phyloP scores from a whole-genome alignment of 2,888 invertebrate species.

The Drosophila kokeensis region DNA sequence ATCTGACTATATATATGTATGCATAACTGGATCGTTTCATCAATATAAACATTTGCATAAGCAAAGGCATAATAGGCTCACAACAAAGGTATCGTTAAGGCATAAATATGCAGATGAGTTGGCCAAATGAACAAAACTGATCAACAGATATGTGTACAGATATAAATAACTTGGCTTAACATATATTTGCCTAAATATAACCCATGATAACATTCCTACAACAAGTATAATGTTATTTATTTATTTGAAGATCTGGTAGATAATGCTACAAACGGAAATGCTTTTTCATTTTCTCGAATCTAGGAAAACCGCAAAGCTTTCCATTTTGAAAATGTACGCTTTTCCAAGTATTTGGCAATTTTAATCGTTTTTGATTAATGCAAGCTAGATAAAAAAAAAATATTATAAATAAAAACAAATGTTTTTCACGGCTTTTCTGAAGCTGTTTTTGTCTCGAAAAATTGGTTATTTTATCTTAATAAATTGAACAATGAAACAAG shows the following conservation, averaged over 20 bases:
- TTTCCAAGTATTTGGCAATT: too few species aligned
- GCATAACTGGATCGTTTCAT: neutral
- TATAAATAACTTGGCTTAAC: neutral
- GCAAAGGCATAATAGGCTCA: neutral
- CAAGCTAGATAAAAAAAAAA: too few species aligned
- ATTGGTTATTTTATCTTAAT: too few species aligned
- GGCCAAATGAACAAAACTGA: neutral
- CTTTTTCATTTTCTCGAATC: too few species aligned
- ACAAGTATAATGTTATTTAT: neutral
- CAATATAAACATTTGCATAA: neutral
- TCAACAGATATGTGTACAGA: neutral
- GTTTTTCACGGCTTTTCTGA: too few species aligned
- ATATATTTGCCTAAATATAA: neutral
- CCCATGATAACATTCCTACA: neutral
- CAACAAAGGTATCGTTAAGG: neutral
- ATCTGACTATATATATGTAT: neutral
- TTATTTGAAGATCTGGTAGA: neutral
- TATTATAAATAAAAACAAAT: too few species aligned
- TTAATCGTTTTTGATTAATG: too few species aligned
- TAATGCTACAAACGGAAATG: neutral
- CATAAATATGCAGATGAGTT: constrained; percentile 2
- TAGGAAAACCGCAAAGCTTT: too few species aligned
- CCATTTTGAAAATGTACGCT: too few species aligned
- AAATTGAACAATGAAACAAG: too few species aligned
- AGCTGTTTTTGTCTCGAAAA: too few species aligned